phyloP scores from a whole-genome alignment of 1,140 invertebrate species.

The Drosophila jambulina region DNA sequence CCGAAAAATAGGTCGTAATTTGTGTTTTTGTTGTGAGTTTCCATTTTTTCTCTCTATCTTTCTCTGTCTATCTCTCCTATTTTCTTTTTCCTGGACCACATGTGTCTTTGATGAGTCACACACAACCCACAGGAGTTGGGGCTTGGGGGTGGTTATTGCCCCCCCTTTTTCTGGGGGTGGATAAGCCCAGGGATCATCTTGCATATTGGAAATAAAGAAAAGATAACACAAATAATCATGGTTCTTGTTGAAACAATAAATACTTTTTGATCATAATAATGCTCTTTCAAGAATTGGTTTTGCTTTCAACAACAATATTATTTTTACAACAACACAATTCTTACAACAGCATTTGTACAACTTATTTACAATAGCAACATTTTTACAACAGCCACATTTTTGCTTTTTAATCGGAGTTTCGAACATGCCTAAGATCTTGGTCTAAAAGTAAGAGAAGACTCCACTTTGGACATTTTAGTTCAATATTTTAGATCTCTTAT shows the following conservation, averaged over 20 bases:
- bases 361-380: too few relatives aligned
- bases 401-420: too few relatives aligned
- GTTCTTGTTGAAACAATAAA: not conserved
- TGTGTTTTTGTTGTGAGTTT: conserved; percentile 61
- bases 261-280: not conserved
- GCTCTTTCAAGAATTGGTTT: not conserved
- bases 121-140: conserved; percentile 14
- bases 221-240: not conserved
- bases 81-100: conserved; percentile 60
- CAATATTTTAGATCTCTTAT: too few relatives aligned
- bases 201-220: not conserved
- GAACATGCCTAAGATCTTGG: too few relatives aligned
- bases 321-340: not conserved
- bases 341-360: too few relatives aligned
- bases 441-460: too few relatives aligned
- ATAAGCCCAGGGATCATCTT: conserved; percentile 14
- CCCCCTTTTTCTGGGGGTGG: not conserved
- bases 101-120: conserved; percentile 76
- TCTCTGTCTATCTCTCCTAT: not conserved
- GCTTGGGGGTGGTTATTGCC: not conserved
- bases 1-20: conserved; percentile 80
- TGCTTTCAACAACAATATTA: not conserved
- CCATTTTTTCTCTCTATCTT: conserved; percentile 10
- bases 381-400: too few relatives aligned
- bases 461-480: too few relatives aligned